Evolutionary conservation across 2,113 vertebrate species (phyloP).

Genomic region (Daphoenositta chrysoptera): DNA sequence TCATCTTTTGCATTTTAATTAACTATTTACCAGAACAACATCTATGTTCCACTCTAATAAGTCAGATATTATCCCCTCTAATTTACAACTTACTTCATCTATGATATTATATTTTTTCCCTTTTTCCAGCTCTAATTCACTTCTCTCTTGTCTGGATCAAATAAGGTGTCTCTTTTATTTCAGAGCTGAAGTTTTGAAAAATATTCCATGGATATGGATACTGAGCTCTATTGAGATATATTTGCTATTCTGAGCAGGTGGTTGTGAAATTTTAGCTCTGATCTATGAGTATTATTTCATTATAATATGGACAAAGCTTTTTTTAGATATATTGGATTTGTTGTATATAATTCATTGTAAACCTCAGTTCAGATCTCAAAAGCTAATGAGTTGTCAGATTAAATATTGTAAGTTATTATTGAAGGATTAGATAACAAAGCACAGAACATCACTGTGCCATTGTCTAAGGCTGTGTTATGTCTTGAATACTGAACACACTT

Average conservation of each 20-base stretch:
- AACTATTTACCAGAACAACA: neutral
- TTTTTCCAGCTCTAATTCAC: neutral
- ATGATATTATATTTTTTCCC: neutral
- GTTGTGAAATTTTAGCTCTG: neutral
- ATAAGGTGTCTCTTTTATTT: neutral
- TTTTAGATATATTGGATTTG: neutral
- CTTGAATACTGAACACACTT: neutral
- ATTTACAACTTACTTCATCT: neutral
- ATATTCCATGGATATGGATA: neutral
- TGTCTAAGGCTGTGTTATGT: neutral
- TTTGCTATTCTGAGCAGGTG: neutral
- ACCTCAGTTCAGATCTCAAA: neutral
- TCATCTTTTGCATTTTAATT: neutral
- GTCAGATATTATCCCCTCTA: neutral
- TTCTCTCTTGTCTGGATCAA: neutral
- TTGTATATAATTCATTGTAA: neutral
- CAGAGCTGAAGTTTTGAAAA: neutral
- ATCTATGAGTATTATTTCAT: neutral
- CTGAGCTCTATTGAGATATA: neutral
- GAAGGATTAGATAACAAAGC: neutral
- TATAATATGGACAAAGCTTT: neutral
- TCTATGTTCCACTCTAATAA: neutral
- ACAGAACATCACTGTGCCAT: neutral
- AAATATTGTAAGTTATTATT: conserved; percentile 2
- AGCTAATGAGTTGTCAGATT: neutral